Percentiles rank a stretch among this genome's conserved stretches.
Evolutionary conservation across 2,113 vertebrate genomes (phyloP).

Genomic region (Centropus unirufus): DNA sequence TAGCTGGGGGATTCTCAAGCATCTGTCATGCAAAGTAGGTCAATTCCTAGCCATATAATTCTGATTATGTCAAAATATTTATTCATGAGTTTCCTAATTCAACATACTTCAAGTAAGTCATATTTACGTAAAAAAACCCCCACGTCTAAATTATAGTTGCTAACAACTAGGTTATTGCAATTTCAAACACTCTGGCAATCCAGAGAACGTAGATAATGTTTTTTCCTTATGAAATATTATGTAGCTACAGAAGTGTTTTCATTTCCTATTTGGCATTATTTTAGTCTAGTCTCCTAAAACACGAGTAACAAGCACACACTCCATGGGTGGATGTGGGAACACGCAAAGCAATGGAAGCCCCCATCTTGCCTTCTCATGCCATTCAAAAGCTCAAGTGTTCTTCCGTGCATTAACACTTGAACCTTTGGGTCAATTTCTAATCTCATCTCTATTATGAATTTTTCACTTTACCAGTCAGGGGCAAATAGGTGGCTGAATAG

Average conservation of each 20-base stretch:
- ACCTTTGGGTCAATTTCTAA: not conserved
- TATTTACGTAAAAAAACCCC: conserved; percentile 50
- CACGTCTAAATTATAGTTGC: conserved; percentile 48
- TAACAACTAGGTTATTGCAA: conserved; percentile 34
- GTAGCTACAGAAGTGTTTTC: not conserved
- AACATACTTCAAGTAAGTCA: conserved; percentile 67
- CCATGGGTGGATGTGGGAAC: not conserved
- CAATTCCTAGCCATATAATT: conserved; percentile 76
- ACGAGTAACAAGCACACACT: not conserved
- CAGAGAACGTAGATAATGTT: not conserved
- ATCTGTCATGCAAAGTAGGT: conserved; percentile 77
- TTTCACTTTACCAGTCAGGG: not conserved
- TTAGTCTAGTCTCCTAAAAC: not conserved
- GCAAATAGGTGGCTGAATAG: not conserved
- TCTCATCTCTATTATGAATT: not conserved
- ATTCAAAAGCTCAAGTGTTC: not conserved
- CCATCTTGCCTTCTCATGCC: not conserved
- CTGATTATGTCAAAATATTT: conserved; percentile 79
- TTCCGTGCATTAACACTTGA: not conserved
- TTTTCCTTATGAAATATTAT: not conserved
- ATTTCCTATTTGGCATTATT: not conserved
- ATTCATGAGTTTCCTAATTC: conserved; percentile 75
- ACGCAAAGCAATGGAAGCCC: not conserved
- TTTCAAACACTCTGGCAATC: conserved; percentile 36
- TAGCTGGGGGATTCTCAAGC: conserved; percentile 71